Base-by-base conservation (phyloP, 2,797 vertebrate genomes). In the Etheostoma nigrum region DNA sequence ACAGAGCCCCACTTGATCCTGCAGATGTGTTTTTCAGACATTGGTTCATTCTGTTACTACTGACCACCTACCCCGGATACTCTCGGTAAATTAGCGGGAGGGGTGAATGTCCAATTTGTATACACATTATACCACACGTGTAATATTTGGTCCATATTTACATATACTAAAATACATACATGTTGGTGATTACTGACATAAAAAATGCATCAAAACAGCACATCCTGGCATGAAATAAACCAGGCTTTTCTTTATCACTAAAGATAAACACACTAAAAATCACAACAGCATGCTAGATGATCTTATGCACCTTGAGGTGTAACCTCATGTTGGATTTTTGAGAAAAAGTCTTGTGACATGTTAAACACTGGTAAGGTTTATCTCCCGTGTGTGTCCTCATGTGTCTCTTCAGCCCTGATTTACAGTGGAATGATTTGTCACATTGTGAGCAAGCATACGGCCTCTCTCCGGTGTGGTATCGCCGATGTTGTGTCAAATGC, bases 301-400 rank as follows among this genome's bases (percentile, higher is more conserved):
- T 76, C 25, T 61, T 73, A 49, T 79, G 64, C 27, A 72, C 65
- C 48, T 30, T 66, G 3, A 77, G 19, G 15, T 80, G 65, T 58
- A 67, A 53, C 49, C 51, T 54, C 66, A 62, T 19, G 52, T 74
- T 80, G 4, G 27, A 25, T 25, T 27, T 27, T 27, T 27, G 27
- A 4, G 27, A 27, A 27, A 27, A 70, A 0, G 0, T 70, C 66
- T 74, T 3, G 57, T 74, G 53, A 48, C 66, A 76, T 0, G 60
- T 76, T 33, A 67, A 21, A 54, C 55, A 79, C 40, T 52, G 0
- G 40, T 63, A 10, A 4, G 57, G 71, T 69, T 69, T 71, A 36
- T 76, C 61, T 48, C 47, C 57, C 2, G 36, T 78, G 62, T 67
- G 42, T 44, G 42, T 44, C 42, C 12, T 44, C 42, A 44, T 44